These are phyloP conservation scores for Seriola dumerili DNA, from an alignment of 2,113 vertebrate species.

Conservation along the genomic window DNA sequence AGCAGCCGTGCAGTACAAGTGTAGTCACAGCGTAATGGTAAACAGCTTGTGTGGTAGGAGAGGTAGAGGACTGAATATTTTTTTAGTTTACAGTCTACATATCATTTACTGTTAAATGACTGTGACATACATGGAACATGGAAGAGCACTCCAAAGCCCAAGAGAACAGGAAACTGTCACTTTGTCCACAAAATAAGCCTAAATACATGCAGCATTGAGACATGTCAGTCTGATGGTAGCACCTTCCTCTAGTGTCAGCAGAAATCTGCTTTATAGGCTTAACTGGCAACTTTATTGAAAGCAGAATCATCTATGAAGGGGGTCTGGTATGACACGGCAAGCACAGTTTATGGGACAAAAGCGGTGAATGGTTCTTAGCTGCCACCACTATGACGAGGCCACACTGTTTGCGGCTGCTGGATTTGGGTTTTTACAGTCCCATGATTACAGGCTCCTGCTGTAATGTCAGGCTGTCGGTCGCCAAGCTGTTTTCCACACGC, in stretches of 20 bases:
- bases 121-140: background rate
- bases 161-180: constrained; percentile 8
- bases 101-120: constrained; percentile 14
- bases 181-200: constrained; percentile 10
- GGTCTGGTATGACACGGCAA: constrained; percentile 75
- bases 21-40: constrained; percentile 67
- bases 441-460: constrained; percentile 85
- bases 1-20: constrained; percentile 51
- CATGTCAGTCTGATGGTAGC: constrained; percentile 23
- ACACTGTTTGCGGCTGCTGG: constrained; percentile 83
- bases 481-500: constrained; percentile 82
- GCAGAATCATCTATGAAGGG: constrained; percentile 70
- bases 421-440: constrained; percentile 85
- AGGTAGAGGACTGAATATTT: constrained; percentile 17
- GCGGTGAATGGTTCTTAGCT: constrained; percentile 74
- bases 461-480: constrained; percentile 84
- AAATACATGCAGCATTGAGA: constrained; percentile 18
- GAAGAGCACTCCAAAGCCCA: background rate
- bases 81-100: constrained; percentile 23
- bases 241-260: constrained; percentile 45
- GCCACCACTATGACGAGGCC: constrained; percentile 82
- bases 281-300: constrained; percentile 71
- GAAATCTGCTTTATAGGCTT: constrained; percentile 45
- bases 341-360: constrained; percentile 76
- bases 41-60: constrained; percentile 65